A percentile compares a stretch with the other conserved stretches of the same genome.
Conservation (phyloP, 2,888 invertebrate species). For the Zygothrica quintamaculata region DNA sequence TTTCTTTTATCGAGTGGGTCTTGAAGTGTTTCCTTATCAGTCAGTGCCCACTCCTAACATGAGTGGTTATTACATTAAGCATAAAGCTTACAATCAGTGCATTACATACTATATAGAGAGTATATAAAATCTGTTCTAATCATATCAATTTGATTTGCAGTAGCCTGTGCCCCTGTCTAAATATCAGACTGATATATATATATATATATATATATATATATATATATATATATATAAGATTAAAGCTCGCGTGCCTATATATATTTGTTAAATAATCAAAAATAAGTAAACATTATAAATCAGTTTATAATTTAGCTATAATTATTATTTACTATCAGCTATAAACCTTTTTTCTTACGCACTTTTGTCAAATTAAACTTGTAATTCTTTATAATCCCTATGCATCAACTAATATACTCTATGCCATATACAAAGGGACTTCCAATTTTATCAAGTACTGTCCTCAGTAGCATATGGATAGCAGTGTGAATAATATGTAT, state of each 20-base stretch:
- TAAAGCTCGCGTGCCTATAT: slow-evolving; percentile 57
- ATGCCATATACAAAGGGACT: too few relatives aligned
- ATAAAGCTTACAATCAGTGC: slow-evolving; percentile 28
- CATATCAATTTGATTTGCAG: slow-evolving; percentile 45
- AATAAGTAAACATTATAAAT: too few relatives aligned
- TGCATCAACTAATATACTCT: too few relatives aligned
- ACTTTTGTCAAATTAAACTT: too few relatives aligned
- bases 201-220: slow-evolving; percentile 38
- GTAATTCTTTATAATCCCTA: too few relatives aligned
- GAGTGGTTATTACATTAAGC: slow-evolving; percentile 44
- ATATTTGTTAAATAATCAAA: slow-evolving; percentile 59
- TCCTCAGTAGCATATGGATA: too few relatives aligned
- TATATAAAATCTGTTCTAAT: slow-evolving; percentile 53
- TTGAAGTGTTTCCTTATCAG: slow-evolving; percentile 29
- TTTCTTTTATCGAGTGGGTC: too few relatives aligned
- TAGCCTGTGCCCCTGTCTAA: slow-evolving; percentile 51
- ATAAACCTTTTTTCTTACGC: too few relatives aligned
- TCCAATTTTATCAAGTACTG: too few relatives aligned
- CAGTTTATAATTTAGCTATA: slow-evolving; percentile 4
- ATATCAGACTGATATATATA: slow-evolving; percentile 32
- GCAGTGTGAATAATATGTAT: too few relatives aligned
- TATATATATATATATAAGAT: slow-evolving; percentile 55
- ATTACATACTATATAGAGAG: background rate
- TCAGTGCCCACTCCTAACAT: slow-evolving; percentile 40
- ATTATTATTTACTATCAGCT: slow-evolving; percentile 11